Evolutionary conservation across 1,140 invertebrate genomes (phyloP).

Genomic region (Rhyzopertha dominica): DNA sequence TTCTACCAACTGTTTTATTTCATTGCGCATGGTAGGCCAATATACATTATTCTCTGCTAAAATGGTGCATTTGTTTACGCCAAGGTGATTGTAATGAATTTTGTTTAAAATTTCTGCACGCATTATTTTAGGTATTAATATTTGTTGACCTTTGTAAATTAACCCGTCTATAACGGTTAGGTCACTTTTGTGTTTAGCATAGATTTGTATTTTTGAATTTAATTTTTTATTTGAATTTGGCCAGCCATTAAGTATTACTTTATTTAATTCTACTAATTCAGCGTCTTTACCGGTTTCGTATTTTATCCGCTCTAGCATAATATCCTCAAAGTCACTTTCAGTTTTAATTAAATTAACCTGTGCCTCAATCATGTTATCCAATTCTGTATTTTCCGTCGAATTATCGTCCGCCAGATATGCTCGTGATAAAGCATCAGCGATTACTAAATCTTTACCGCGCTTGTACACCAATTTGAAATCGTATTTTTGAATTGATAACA

Average conservation of each 20-base stretch:
- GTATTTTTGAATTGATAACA: slow-evolving; percentile 28
- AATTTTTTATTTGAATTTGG: slow-evolving; percentile 37
- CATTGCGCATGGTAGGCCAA: slow-evolving; percentile 32
- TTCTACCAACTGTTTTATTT: too few relatives aligned
- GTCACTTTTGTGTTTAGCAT: slow-evolving; percentile 19
- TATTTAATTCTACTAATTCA: slow-evolving; percentile 26
- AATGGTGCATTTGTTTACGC: slow-evolving; percentile 42
- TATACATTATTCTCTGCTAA: slow-evolving; percentile 25
- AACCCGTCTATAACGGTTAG: slow-evolving; percentile 32
- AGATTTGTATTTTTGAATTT: slow-evolving; percentile 13
- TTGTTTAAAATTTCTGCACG: slow-evolving; percentile 33
- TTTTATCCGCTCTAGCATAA: slow-evolving; percentile 31
- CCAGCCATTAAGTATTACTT: slow-evolving; percentile 40
- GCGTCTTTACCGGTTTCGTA: slow-evolving; percentile 31
- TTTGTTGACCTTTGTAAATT: slow-evolving; percentile 32
- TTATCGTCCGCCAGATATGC: slow-evolving; percentile 23
- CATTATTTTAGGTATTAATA: slow-evolving; percentile 39
- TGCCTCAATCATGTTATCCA: too few relatives aligned
- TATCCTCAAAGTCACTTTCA: slow-evolving; percentile 14
- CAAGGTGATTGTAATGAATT: slow-evolving; percentile 47
- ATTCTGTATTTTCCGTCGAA: too few relatives aligned
- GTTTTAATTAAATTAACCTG: slow-evolving; percentile 13
- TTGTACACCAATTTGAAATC: slow-evolving; percentile 26
- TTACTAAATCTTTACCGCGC: slow-evolving; percentile 31
- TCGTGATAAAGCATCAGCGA: slow-evolving; percentile 42